Evolutionary conservation across 2,113 vertebrate species (phyloP).

Genomic region (Stigmatopora nigra): DNA sequence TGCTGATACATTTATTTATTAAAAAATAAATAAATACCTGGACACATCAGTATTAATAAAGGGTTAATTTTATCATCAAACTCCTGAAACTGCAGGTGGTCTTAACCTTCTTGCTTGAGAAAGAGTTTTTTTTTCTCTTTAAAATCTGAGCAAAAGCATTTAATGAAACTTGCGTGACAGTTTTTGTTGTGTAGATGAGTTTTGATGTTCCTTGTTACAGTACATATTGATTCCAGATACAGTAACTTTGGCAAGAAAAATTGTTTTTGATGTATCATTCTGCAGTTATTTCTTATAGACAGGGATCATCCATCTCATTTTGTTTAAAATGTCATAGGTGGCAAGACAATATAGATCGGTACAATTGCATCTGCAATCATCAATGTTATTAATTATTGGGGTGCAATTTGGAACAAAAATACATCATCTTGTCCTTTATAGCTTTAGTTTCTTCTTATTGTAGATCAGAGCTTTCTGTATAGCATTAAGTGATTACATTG

Average conservation of each 20-base stretch:
- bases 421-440: background rate
- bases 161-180: background rate
- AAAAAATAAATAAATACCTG: conserved; percentile 13
- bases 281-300: background rate
- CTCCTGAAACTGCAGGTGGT: background rate
- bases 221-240: background rate
- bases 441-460: background rate
- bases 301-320: background rate
- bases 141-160: background rate
- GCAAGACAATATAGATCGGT: background rate
- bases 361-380: background rate
- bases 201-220: background rate
- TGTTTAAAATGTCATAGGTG: background rate
- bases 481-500: background rate
- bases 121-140: background rate
- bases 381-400: background rate
- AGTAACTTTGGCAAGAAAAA: background rate
- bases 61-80: conserved; percentile 1
- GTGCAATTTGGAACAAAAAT: background rate
- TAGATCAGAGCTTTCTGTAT: background rate
- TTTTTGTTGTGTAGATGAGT: background rate
- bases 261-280: background rate
- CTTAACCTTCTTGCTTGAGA: background rate
- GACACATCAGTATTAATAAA: conserved; percentile 31
- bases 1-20: conserved; percentile 12